Evolutionary conservation across 1,140 invertebrate genomes (phyloP), one percentile per base, ranked within the genome.

Genomic region (Danaus plexippus): DNA sequence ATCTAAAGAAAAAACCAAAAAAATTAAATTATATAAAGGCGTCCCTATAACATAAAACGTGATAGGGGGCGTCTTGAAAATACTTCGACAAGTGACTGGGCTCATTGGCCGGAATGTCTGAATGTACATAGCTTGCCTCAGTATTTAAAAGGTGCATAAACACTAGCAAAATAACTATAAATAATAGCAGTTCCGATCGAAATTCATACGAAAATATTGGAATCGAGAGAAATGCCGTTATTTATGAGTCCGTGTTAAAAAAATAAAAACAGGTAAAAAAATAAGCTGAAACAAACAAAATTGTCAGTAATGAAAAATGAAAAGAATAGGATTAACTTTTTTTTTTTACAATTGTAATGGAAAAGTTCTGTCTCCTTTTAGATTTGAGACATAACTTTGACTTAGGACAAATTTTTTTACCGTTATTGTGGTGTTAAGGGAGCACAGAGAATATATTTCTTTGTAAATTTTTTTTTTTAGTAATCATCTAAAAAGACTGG

Each of bases 331-430:
- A 76, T 54, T 40, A 55, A 42, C 9, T 43, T 53, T 53, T 9
- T 45, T 45, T 45, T 2, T 51, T 57, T 51, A 51, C 50, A 51
- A 46, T 57, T 50, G 50, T 44, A 40, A 43, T 22, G 45, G 12
- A 54, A 55, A 61, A 61, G 12, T 56, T 52, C 54, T 52, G 49
- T 52, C 32, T 56, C 58, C 44, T 44, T 47, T 42, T 6, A 3
- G 41, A 52, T 9, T 13, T 56, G 54, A 52, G 54, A 52, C 48
- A 56, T 49, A 61, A 52, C 40, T 55, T 61, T 55, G 53, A 10
- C 71, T 74, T 75, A 73, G 59, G 63, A 79, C 79, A 75, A 81
- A 77, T 83, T 83, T 78, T 80, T 83, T 77, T 82, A 81, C 80
- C 70, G 75, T 70, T 57, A 49, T 61, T 67, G 65, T 69, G 63